Evolutionary conservation across 2,113 vertebrate species (phyloP).

Genomic region (Poicephalus gulielmi): DNA sequence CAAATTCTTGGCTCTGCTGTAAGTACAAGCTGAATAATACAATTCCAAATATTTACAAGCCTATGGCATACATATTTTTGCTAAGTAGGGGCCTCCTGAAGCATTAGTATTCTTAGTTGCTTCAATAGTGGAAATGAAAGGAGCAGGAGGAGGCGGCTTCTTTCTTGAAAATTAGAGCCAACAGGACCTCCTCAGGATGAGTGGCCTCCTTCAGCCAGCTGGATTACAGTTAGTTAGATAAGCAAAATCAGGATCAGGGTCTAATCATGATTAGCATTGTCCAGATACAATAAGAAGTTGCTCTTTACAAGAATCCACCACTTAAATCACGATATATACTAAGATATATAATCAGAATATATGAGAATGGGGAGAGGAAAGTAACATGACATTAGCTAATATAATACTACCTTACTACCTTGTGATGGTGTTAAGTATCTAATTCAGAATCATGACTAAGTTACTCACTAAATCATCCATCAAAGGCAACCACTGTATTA

Average conservation of each 20-base stretch:
- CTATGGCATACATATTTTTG: neutral
- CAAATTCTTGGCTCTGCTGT: neutral
- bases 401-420: neutral
- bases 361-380: neutral
- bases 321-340: neutral
- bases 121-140: neutral
- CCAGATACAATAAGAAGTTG: neutral
- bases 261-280: conserved; percentile 1
- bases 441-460: neutral
- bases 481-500: neutral
- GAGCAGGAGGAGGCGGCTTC: neutral
- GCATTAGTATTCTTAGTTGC: conserved; percentile 42
- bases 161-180: neutral
- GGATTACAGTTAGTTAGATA: neutral
- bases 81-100: conserved; percentile 15
- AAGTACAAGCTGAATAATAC: neutral
- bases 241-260: neutral
- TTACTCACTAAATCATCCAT: neutral
- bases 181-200: neutral
- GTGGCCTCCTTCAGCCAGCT: neutral
- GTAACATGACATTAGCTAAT: neutral
- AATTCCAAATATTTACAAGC: neutral
- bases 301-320: neutral
- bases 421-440: neutral
- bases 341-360: neutral